Evolutionary conservation across 2,113 vertebrate species (phyloP), one percentile per base, ranked within the genome.

Genomic region (Gobiocypris rarus): DNA sequence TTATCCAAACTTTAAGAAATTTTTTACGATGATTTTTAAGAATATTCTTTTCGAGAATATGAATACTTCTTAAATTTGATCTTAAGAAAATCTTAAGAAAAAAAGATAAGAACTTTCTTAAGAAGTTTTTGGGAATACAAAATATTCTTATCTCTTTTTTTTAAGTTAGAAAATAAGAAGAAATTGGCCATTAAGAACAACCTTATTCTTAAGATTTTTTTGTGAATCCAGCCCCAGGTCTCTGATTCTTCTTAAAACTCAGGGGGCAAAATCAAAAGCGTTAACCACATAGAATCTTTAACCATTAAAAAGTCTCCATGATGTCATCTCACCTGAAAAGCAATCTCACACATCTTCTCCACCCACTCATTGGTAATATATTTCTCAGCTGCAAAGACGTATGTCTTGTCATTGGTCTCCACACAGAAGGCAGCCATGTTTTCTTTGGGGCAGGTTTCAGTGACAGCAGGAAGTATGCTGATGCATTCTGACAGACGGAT

Each of bases 401-500:
- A 94, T 14, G 91, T 96, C 85, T 96, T 96, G 88, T 95, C 96
- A n/a, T 94, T 95, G 74, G 97, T 98, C 89, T 99, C 97, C 91
- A 99, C 94, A 70, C 94, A 96, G 92, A 99, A 98, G 3, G 95
- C 94, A 0, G 93, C 19, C 84, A 96, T 96, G 91, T 96, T 96
- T 0, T 97, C 94, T 85, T 97, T 97, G 15, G 97, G 96, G 10
- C 95, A 96, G 82, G 86, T 92, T 84, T 99, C 97, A 0, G 94
- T 90, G 17, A 95, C 61, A 10, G 95, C 90, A 0, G 95, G 96
- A 14, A 93, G 94, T 87, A 99, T 97, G 88, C 97, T 97, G 86
- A 97, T 95, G 85, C 97, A 99, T 88, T 99, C 97, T 0, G 97
- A 95, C 89, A 99, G 87, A 9, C 98, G 96, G 88, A 99, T 96